Evolutionary conservation across 2,797 vertebrate genomes (phyloP).

Genomic region (Spinus olivaceus): DNA sequence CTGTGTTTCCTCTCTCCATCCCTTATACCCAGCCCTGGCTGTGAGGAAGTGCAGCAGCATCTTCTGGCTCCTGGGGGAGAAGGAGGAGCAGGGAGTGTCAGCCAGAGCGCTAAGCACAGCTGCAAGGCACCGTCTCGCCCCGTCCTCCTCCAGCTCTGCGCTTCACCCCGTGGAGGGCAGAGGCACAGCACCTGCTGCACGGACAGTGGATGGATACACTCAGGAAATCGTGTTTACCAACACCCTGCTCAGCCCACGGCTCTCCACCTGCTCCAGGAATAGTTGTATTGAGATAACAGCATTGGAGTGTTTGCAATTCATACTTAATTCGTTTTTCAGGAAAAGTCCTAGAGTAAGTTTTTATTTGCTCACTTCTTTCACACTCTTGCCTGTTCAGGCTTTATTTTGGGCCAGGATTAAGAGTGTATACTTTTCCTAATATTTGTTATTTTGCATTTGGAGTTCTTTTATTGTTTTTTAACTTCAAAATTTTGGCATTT

Average conservation of each 20-base stretch:
- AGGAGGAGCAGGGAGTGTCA: neutral
- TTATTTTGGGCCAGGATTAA: neutral
- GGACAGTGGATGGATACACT: neutral
- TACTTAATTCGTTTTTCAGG: neutral
- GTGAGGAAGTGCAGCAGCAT: neutral
- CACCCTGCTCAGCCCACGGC: neutral
- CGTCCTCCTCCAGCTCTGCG: neutral
- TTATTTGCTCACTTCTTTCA: neutral
- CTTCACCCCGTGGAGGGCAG: neutral
- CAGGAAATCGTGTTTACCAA: neutral
- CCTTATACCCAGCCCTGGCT: neutral
- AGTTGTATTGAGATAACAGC: neutral
- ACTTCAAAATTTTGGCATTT: neutral
- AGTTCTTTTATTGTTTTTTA: neutral
- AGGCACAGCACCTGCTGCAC: neutral
- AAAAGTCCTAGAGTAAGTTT: neutral
- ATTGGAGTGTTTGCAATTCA: neutral
- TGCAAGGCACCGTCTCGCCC: accelerated
- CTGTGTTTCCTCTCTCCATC: neutral
- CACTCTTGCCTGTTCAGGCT: neutral
- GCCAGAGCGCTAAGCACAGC: neutral
- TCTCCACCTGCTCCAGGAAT: neutral
- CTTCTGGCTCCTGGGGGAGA: neutral
- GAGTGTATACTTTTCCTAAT: neutral
- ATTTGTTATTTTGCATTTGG: neutral